phyloP scores from a whole-genome alignment of 2,797 vertebrate genomes.

The Clarias pachynema region DNA sequence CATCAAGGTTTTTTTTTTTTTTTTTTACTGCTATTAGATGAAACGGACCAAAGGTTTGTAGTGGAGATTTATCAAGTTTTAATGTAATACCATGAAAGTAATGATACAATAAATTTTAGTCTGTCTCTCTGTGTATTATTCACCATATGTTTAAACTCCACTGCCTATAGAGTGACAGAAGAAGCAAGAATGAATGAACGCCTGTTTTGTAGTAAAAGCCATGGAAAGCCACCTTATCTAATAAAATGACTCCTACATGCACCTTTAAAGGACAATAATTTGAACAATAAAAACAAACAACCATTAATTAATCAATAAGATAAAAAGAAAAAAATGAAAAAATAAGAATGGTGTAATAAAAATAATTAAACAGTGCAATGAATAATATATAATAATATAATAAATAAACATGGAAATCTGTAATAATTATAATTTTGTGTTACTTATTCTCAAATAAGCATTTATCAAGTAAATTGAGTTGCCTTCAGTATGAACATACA shows the following conservation, averaged over 20 bases:
- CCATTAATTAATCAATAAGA: neutral
- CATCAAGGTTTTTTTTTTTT: neutral
- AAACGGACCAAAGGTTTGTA: neutral
- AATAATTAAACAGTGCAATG: neutral
- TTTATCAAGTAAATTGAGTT: neutral
- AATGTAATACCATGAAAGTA: neutral
- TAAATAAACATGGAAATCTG: neutral
- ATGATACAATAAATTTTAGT: conserved; percentile 27
- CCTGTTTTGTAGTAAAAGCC: conserved; percentile 17
- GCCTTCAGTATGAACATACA: neutral
- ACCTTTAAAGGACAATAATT: neutral
- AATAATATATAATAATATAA: neutral
- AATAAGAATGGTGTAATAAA: neutral
- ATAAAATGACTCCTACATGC: neutral
- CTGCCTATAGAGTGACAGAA: neutral
- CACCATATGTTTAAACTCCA: neutral
- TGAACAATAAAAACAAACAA: neutral
- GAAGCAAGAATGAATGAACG: neutral
- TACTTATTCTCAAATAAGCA: neutral
- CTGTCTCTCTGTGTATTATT: neutral
- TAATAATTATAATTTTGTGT: neutral
- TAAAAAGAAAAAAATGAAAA: neutral
- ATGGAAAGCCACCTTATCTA: neutral
- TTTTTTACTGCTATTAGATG: neutral
- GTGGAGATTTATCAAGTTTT: neutral